phyloP scores from a whole-genome alignment of 2,113 vertebrate genomes.

The Bagarius yarrelli region DNA sequence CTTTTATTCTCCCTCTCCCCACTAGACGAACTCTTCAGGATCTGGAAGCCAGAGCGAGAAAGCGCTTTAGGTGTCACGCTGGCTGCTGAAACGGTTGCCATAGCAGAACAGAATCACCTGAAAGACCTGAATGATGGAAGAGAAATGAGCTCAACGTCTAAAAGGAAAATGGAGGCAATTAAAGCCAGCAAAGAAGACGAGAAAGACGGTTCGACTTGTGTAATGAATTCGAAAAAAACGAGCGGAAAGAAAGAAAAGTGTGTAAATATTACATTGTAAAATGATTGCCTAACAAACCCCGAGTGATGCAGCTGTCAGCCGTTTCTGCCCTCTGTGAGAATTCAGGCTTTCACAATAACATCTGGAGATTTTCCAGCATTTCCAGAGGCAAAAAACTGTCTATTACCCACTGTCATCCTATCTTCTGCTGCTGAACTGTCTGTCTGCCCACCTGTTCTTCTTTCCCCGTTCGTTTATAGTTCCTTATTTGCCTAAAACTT shows the following conservation, averaged over 20 bases:
- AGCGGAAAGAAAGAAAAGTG: neutral
- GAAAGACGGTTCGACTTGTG: neutral
- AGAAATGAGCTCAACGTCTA: neutral
- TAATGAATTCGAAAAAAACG: neutral
- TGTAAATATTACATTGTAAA: too few species aligned
- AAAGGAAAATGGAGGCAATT: neutral
- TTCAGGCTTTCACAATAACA: too few species aligned
- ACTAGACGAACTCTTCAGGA: neutral
- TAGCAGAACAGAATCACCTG: constrained; percentile 5
- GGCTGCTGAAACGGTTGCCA: constrained; percentile 14
- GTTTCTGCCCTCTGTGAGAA: too few species aligned
- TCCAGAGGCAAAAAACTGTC: too few species aligned
- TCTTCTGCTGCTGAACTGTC: too few species aligned
- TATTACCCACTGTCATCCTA: too few species aligned
- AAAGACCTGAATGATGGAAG: constrained; percentile 12
- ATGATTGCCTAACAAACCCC: too few species aligned
- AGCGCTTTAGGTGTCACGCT: constrained; percentile 21
- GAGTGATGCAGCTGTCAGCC: too few species aligned
- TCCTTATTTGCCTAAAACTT: too few species aligned
- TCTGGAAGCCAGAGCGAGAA: neutral
- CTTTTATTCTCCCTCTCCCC: neutral
- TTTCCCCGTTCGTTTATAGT: too few species aligned
- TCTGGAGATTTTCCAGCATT: too few species aligned
- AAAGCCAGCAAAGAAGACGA: neutral
- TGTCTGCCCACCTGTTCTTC: too few species aligned